Conservation (phyloP, 2,113 vertebrate genomes). For the Manacus vitellinus region DNA sequence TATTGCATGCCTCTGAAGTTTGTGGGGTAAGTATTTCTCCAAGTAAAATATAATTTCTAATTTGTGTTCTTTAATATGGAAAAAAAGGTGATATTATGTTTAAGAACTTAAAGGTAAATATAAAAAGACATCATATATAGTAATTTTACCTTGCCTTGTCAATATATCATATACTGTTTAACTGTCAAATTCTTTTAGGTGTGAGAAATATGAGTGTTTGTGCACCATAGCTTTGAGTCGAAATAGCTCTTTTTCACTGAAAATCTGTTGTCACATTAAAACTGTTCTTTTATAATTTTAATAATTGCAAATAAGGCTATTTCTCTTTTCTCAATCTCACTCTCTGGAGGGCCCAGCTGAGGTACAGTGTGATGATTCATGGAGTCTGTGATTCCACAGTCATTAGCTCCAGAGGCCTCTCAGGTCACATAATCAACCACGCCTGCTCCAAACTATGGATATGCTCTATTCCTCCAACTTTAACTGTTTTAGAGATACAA, state of each 20-base stretch:
- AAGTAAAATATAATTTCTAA: slow-evolving; percentile 15
- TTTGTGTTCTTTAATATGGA: not conserved
- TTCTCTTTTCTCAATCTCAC: not conserved
- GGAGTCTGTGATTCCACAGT: not conserved
- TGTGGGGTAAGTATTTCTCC: slow-evolving; percentile 46
- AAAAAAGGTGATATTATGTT: not conserved
- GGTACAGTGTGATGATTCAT: not conserved
- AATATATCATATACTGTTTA: not conserved
- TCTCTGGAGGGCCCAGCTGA: not conserved
- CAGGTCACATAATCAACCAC: not conserved
- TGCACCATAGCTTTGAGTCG: not conserved
- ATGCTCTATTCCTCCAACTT: not conserved
- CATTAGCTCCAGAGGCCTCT: not conserved
- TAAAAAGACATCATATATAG: not conserved
- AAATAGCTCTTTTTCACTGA: not conserved
- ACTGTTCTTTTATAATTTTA: not conserved
- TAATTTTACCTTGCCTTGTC: not conserved
- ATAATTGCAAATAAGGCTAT: not conserved
- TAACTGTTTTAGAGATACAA: not conserved
- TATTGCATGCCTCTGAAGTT: not conserved
- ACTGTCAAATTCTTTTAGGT: not conserved
- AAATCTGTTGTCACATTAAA: not conserved
- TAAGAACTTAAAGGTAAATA: not conserved
- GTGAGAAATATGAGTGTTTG: not conserved
- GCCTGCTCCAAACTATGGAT: not conserved